These are phyloP conservation scores for Pterobdella sp. DNA, from an alignment of 2,888 invertebrate species.

Conservation along the genomic window DNA sequence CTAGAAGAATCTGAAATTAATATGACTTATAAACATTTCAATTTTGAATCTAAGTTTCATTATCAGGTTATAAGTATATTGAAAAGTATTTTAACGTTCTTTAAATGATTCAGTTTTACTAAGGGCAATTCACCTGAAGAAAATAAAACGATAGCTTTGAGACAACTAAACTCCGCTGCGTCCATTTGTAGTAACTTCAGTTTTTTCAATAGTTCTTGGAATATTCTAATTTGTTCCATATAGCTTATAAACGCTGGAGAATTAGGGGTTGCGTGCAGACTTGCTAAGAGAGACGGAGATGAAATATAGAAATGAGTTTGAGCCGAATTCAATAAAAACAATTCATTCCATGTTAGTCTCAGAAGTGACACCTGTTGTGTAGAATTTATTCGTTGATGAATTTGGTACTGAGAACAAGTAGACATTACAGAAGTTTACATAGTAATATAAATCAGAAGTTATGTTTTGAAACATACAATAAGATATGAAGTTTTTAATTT, in stretches of 20 bases:
- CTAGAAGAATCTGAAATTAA: slow-evolving; percentile 14
- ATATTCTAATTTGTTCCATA: slow-evolving; percentile 24
- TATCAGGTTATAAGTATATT: too few species aligned
- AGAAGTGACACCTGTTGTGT: slow-evolving; percentile 82
- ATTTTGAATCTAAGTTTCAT: not conserved
- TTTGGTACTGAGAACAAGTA: not conserved
- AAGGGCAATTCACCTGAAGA: slow-evolving; percentile 22
- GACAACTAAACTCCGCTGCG: slow-evolving; percentile 26
- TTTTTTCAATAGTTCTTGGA: slow-evolving; percentile 23
- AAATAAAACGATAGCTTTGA: slow-evolving; percentile 25
- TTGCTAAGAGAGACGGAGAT: slow-evolving; percentile 1
- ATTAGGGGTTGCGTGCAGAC: slow-evolving; percentile 11
- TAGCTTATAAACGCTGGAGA: slow-evolving; percentile 11
- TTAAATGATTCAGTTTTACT: too few species aligned
- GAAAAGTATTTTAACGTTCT: too few species aligned
- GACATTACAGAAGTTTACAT: not conserved
- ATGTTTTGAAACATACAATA: too few species aligned
- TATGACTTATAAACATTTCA: too few species aligned
- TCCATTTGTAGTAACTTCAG: slow-evolving; percentile 13
- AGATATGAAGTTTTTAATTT: too few species aligned
- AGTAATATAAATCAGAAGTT: not conserved
- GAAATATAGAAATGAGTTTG: slow-evolving; percentile 47
- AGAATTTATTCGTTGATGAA: not conserved
- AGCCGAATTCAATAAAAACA: slow-evolving; percentile 92
- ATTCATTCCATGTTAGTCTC: slow-evolving; percentile 89